These are phyloP conservation scores for Exephanes ischioxanthus DNA, from an alignment of 2,888 invertebrate genomes.

Conservation along the genomic window DNA sequence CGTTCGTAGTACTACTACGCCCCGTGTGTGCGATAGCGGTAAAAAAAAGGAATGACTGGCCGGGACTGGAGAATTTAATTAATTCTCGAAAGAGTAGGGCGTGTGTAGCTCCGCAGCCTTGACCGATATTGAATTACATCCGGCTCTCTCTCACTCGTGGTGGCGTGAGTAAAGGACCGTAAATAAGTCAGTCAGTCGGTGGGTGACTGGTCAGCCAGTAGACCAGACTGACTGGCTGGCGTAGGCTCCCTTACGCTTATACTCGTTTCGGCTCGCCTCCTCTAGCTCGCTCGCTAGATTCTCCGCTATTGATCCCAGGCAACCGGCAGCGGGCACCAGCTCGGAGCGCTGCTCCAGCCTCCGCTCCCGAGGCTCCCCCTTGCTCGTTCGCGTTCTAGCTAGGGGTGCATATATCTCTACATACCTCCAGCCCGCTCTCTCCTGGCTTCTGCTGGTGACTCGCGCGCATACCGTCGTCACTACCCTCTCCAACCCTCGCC, in stretches of 20 bases:
- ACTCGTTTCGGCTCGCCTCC: slow-evolving; percentile 46
- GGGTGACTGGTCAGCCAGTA: slow-evolving; percentile 57
- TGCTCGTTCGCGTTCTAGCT: slow-evolving; percentile 28
- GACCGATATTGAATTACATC: background rate
- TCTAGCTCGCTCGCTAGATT: slow-evolving; percentile 59
- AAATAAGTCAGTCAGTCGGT: slow-evolving; percentile 41
- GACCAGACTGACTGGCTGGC: slow-evolving; percentile 63
- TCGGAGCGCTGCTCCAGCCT: slow-evolving; percentile 53
- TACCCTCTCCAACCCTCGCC: slow-evolving; percentile 12
- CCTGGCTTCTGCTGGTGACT: slow-evolving; percentile 30
- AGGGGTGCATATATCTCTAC: background rate
- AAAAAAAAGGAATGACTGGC: background rate
- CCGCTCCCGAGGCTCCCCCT: slow-evolving; percentile 59
- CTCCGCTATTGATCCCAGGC: slow-evolving; percentile 69
- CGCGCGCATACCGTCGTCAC: slow-evolving; percentile 35
- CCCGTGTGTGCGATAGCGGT: background rate
- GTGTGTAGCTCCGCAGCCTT: background rate
- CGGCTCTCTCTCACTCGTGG: background rate
- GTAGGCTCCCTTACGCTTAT: slow-evolving; percentile 56
- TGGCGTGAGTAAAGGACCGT: background rate
- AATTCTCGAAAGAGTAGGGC: background rate
- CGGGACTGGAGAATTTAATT: slow-evolving; percentile 2
- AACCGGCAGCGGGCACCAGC: slow-evolving; percentile 38
- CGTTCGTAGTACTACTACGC: background rate
- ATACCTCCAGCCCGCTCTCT: background rate